Conservation (phyloP, 2,113 vertebrate genomes). For the Ondatra zibethicus region DNA sequence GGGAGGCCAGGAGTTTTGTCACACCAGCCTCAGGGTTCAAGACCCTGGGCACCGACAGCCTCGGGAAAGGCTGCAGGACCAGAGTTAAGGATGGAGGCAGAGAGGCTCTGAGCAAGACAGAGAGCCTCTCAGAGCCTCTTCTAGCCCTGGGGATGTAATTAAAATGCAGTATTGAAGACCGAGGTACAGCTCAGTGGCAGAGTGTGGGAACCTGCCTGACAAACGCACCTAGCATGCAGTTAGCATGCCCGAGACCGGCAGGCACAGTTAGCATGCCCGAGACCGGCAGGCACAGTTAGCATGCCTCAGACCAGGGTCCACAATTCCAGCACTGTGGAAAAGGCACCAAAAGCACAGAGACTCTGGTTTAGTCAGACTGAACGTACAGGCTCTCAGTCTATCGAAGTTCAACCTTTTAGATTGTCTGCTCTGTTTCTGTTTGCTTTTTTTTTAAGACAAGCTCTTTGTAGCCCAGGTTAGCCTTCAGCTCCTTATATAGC, state of each 20-base stretch:
- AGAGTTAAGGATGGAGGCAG: background rate
- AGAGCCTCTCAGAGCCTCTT: background rate
- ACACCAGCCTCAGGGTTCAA: background rate
- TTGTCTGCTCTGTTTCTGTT: background rate
- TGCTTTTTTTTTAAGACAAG: background rate
- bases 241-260: background rate
- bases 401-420: background rate
- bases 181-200: background rate
- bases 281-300: too few species aligned
- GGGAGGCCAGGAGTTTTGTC: background rate
- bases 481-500: background rate
- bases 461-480: background rate
- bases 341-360: background rate
- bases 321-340: background rate
- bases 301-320: background rate
- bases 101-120: background rate
- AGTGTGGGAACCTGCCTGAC: background rate
- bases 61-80: background rate
- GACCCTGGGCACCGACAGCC: background rate
- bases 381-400: background rate
- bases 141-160: background rate
- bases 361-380: background rate
- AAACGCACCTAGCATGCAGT: background rate
- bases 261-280: background rate
- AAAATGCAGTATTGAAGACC: background rate